Conservation (phyloP, 2,888 invertebrate species). For the Chrysodeixis includens region DNA sequence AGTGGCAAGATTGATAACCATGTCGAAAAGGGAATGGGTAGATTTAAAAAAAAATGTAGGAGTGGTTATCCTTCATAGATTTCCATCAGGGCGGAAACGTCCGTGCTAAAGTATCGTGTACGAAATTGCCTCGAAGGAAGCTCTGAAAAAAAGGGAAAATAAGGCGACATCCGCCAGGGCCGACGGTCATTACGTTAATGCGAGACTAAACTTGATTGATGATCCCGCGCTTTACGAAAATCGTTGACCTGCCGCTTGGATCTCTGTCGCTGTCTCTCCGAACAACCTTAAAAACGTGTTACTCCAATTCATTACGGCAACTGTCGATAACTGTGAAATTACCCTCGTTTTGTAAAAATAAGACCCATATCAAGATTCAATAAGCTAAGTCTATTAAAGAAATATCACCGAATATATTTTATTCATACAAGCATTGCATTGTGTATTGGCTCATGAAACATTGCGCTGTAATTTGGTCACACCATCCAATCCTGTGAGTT, state of each 20-base stretch:
- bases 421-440: constrained; percentile 4
- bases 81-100: constrained; percentile 84
- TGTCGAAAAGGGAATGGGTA: constrained; percentile 71
- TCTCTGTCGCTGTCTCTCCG: constrained; percentile 59
- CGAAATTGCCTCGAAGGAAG: constrained; percentile 80
- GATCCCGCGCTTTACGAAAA: constrained; percentile 71
- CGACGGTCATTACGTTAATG: constrained; percentile 88
- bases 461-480: constrained; percentile 34
- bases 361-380: constrained; percentile 7
- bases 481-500: constrained; percentile 41
- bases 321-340: constrained; percentile 21
- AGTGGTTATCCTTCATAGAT: constrained; percentile 82
- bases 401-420: constrained; percentile 17
- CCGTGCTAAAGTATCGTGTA: constrained; percentile 82
- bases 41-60: constrained; percentile 58
- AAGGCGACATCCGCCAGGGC: constrained; percentile 86
- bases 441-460: constrained; percentile 35
- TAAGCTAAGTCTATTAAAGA: constrained; percentile 12
- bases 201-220: constrained; percentile 89
- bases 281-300: constrained; percentile 55
- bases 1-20: constrained; percentile 74
- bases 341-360: constrained; percentile 14
- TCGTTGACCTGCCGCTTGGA: constrained; percentile 66
- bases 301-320: constrained; percentile 28
- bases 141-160: constrained; percentile 81